Base-by-base conservation (phyloP, 35 echinoderm and acorn worm species). In the Holothuria glaberrima region DNA sequence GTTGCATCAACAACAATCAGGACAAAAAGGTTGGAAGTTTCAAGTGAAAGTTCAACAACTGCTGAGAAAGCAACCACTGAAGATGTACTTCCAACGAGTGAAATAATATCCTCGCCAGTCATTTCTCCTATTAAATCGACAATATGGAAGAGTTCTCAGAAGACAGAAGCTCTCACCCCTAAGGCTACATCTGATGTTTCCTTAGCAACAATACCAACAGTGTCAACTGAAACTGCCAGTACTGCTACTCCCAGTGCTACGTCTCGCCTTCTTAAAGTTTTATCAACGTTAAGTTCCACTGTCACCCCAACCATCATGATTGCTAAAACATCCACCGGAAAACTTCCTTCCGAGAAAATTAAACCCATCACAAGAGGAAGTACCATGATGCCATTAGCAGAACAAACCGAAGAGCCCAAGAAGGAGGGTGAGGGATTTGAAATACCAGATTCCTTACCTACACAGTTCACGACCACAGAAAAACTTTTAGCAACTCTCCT, bases 191-290 rank as follows among this genome's bases (percentile, higher is more conserved):
- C 36, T 6, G 20, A 10, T 26, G n/a, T 4, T 22, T 4, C 34
- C 28, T 22, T 45, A 10, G 12, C 6, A 29, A 75, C 71, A 45
- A 12, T 22, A 6, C 20, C 21, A 75, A 31, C 21, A 75, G 20
- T 12, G 9, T 13, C 31, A 6, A 75, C n/a, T 13, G 22, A 26
- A 78, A 38, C 10, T 26, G 16, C 30, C 71, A 20, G 19, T 12
- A 78, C 34, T 75, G 71, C 29, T 78, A 35, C 9, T 36, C 25
- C n/a, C 46, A 82, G 79, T 28, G 79, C 79, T 25, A 82, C 79
- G 17, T 82, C 79, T 3, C 48, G 79, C 4, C 48, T 82, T 7
- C 48, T 82, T 57, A 82, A 9, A 58, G 44, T 22, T 57, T 30
- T 82, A 26, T 50, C 36, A 4, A 58, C 79, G 5, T 24, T 24